A percentile compares a stretch with the other conserved stretches of the same genome.
These are phyloP conservation scores for Poecilia picta DNA, from an alignment of 2,797 vertebrate species.

Conservation along the genomic window DNA sequence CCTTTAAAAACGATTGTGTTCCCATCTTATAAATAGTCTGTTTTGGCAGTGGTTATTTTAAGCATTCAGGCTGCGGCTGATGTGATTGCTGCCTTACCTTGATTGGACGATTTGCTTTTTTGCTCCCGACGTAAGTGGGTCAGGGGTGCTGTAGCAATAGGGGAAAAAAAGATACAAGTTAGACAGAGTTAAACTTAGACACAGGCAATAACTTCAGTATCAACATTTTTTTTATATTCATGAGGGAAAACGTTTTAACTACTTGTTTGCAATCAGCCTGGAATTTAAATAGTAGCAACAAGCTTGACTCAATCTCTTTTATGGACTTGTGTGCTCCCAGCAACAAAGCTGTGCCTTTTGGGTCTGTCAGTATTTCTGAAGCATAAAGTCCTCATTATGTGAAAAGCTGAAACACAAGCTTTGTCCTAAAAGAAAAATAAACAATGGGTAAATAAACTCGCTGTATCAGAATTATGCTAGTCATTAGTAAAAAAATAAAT, in stretches of 20 bases:
- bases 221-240: neutral
- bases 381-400: constrained; percentile 53
- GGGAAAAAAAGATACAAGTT: constrained; percentile 17
- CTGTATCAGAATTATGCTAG: constrained; percentile 11
- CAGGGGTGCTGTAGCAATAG: constrained; percentile 32
- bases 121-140: constrained; percentile 15
- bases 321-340: constrained; percentile 39
- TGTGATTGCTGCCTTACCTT: constrained; percentile 61
- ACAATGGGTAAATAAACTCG: constrained; percentile 37
- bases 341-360: constrained; percentile 38
- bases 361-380: constrained; percentile 43
- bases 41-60: constrained; percentile 57
- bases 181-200: neutral
- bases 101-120: constrained; percentile 33
- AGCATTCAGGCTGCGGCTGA: constrained; percentile 37
- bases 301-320: constrained; percentile 43
- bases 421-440: constrained; percentile 31
- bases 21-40: constrained; percentile 56
- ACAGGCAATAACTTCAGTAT: neutral
- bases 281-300: constrained; percentile 26
- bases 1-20: constrained; percentile 37
- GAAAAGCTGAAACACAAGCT: constrained; percentile 39
- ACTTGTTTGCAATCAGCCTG: neutral
- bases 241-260: neutral
- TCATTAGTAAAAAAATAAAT: neutral